Evolutionary conservation across 2,797 vertebrate genomes (phyloP), one percentile per base, ranked within the genome.

Genomic region (Phalanger gymnotis): DNA sequence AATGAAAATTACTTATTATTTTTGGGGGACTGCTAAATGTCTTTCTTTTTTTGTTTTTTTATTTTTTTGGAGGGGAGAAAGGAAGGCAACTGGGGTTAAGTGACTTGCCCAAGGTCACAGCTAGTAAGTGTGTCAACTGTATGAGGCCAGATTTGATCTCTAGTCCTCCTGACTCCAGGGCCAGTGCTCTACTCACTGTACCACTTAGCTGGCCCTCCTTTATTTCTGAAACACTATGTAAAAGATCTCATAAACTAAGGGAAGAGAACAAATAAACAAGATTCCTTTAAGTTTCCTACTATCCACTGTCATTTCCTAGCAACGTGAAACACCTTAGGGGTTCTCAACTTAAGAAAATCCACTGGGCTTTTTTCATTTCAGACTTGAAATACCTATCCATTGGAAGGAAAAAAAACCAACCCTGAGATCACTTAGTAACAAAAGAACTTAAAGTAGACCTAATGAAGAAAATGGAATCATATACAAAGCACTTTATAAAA

Each of bases 381-480:
- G 56, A 95, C 52, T 51, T 94, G 92, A 96, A 95, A 94, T 57
- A 54, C 10, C 31, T 95, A 81, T 95, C 92, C 91, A 96, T 55
- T 81, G 95, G 96, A 51, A 92, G 95, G 92, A 97, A 92, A 90
- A 95, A 97, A 95, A 58, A 53, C 12, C 54, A 54, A 53, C 34
- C 11, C 22, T 47, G n/a, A 87, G 22, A 87, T 87, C 40, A 54
- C 1, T 92, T 93, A 94, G 34, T 92, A 96, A 92, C 92, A 92
- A 93, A 95, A 91, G 93, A 96, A 95, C 90, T 95, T 95, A 93
- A 92, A 94, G n/a, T 94, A 51, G 93, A 94, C 66, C 97, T 96
- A 96, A 95, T 95, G 53, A 95, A 96, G 52, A 95, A 97, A 97
- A 93, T 57, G 54, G 66, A 58, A 30, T 87, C 28, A 31, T 52